Conservation (phyloP, 2,113 vertebrate species). For the Oceanodroma tethys region DNA sequence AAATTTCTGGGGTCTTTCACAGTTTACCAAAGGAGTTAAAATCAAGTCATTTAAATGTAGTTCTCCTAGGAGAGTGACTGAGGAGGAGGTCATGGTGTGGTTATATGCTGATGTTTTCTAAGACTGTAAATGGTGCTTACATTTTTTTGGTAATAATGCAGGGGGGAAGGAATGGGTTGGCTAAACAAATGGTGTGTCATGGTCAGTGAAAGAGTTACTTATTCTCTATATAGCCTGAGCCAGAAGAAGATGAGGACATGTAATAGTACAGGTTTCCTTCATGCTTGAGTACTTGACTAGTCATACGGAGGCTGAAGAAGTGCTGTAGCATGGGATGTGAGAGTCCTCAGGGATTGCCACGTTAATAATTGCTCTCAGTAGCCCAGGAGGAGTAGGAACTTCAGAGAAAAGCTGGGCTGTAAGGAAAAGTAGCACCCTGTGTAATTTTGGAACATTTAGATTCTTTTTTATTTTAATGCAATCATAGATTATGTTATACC, state of each 20-base stretch:
- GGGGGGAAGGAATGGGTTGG: neutral
- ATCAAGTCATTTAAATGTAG: neutral
- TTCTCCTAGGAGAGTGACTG: neutral
- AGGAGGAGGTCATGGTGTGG: neutral
- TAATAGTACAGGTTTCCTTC: neutral
- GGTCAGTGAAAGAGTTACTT: neutral
- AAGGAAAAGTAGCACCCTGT: neutral
- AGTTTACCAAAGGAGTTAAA: neutral
- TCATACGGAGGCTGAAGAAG: neutral
- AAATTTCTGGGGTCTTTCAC: neutral
- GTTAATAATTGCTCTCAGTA: neutral
- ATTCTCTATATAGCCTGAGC: neutral
- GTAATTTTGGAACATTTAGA: neutral
- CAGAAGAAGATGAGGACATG: neutral
- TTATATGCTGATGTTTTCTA: neutral
- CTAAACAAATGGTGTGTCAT: neutral
- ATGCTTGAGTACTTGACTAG: neutral
- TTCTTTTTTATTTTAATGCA: neutral
- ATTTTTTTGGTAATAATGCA: neutral
- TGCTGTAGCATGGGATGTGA: neutral
- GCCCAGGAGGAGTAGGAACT: neutral
- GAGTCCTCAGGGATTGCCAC: neutral
- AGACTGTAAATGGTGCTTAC: neutral
- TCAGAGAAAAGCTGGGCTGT: neutral
- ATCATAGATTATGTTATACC: accelerated